Percentiles rank a stretch among this genome's conserved stretches.
Evolutionary conservation across 2,797 vertebrate species (phyloP).

Genomic region (Notolabrus celidotus): DNA sequence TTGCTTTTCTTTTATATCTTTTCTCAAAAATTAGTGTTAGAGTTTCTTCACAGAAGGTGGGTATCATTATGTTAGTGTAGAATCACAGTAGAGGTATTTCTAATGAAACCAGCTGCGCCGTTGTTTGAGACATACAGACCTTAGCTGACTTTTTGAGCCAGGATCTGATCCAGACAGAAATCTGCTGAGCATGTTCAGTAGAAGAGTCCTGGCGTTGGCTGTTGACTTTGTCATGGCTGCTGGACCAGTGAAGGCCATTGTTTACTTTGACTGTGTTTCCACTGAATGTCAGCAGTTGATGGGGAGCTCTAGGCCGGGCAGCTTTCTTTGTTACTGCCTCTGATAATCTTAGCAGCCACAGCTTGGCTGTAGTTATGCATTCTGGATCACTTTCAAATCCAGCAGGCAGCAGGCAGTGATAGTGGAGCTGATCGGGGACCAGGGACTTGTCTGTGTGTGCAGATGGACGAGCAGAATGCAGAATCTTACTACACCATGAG

Average conservation of each 20-base stretch:
- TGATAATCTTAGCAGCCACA: constrained; percentile 64
- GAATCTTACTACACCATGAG: constrained; percentile 63
- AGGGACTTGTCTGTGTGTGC: constrained; percentile 60
- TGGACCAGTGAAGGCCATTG: constrained; percentile 63
- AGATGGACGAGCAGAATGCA: constrained; percentile 73
- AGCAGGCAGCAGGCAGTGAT: constrained; percentile 46
- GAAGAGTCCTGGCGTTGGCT: constrained; percentile 60
- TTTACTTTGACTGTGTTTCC: constrained; percentile 75
- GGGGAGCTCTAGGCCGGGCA: constrained; percentile 43
- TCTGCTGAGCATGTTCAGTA: constrained; percentile 66
- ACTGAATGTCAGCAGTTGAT: constrained; percentile 66
- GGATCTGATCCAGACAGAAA: constrained; percentile 64
- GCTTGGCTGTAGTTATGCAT: constrained; percentile 49
- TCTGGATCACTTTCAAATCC: constrained; percentile 71
- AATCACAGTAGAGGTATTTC: neutral
- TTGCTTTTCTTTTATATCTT: constrained; percentile 3
- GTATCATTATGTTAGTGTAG: neutral
- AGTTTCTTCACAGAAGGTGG: neutral
- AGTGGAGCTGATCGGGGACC: constrained; percentile 48
- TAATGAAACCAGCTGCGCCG: constrained; percentile 2
- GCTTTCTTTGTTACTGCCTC: constrained; percentile 61
- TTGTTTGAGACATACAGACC: constrained; percentile 22
- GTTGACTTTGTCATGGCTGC: constrained; percentile 73
- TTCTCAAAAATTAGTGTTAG: neutral
- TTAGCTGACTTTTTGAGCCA: constrained; percentile 28